Percentiles rank a stretch among this genome's conserved stretches.
These are phyloP conservation scores for Catocala nupta DNA, from an alignment of 2,888 invertebrate genomes.

Conservation along the genomic window DNA sequence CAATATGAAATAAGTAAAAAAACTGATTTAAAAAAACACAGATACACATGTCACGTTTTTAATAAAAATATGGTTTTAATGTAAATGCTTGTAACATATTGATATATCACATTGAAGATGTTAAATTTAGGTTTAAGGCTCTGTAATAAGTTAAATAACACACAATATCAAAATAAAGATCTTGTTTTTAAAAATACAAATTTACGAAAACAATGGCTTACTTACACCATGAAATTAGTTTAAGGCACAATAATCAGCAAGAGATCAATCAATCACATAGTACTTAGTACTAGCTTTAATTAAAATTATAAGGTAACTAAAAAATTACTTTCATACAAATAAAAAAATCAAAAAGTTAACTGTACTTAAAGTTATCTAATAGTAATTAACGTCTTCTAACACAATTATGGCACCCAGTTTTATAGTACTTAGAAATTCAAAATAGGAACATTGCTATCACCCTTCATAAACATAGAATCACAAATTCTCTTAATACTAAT, in stretches of 20 bases:
- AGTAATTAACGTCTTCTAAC: constrained; percentile 18
- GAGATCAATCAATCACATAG: no score
- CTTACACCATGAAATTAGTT: no score
- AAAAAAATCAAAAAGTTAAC: constrained; percentile 13
- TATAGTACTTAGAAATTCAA: constrained; percentile 20
- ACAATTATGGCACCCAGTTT: background rate
- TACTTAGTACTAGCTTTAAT: background rate
- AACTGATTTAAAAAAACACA: constrained; percentile 12
- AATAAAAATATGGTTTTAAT: background rate
- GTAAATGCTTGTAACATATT: no score
- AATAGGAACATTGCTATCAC: background rate
- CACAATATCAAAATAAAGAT: no score
- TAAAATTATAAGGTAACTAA: constrained; percentile 26
- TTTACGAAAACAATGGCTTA: no score
- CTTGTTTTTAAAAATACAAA: no score
- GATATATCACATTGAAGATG: no score
- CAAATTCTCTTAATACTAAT: no score
- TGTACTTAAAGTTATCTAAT: constrained; percentile 18
- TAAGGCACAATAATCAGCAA: no score
- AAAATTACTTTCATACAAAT: constrained; percentile 19
- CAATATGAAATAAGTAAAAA: constrained; percentile 20
- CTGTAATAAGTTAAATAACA: no score
- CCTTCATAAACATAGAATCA: no score
- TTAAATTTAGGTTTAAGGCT: background rate
- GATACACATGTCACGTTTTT: constrained; percentile 19